These are phyloP conservation scores for Lerema accius DNA, from an alignment of 1,140 invertebrate genomes.

Conservation along the genomic window DNA sequence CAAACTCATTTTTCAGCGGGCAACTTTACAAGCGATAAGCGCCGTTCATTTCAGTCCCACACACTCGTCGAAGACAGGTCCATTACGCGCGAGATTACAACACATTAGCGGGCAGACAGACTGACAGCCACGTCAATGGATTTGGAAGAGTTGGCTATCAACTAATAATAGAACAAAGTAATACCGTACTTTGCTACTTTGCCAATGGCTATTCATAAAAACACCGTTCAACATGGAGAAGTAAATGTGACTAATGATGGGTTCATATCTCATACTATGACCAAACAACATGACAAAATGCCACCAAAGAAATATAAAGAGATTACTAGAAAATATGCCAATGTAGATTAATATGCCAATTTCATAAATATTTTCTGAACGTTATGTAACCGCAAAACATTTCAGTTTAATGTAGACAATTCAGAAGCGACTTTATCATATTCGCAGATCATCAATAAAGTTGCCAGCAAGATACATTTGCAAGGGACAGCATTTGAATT, in stretches of 20 bases:
- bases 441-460: no score
- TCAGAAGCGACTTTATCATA: no score
- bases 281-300: no score
- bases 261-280: not conserved
- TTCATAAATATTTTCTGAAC: no score
- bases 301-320: no score
- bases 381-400: no score
- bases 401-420: no score
- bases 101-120: slow-evolving; percentile 40
- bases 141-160: not conserved
- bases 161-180: not conserved
- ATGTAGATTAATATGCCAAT: no score
- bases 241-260: not conserved
- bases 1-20: not conserved
- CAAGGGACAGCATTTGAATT: no score
- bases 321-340: no score
- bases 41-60: slow-evolving; percentile 1
- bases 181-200: not conserved
- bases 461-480: no score
- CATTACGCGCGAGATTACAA: slow-evolving; percentile 46
- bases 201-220: no score
- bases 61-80: slow-evolving; percentile 32
- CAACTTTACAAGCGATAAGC: slow-evolving; percentile 2
- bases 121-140: slow-evolving; percentile 34
- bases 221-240: not conserved